Evolutionary conservation across 2,797 vertebrate genomes (phyloP).

Genomic region (Orientallactaga sibirica): DNA sequence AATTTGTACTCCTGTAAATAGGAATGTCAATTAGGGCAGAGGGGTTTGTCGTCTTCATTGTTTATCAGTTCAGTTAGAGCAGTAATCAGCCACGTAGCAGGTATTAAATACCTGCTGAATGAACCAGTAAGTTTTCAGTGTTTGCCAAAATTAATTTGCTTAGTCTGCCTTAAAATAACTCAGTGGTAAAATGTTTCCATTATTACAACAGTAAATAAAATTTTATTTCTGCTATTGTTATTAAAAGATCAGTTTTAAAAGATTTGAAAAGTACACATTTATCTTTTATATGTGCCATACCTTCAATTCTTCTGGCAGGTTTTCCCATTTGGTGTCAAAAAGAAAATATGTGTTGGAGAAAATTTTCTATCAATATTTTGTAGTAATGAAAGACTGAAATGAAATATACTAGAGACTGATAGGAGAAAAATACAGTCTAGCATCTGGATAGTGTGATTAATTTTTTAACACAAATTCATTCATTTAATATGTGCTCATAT

Average conservation of each 20-base stretch:
- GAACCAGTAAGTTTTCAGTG: constrained; percentile 27
- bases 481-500: constrained; percentile 14
- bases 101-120: constrained; percentile 9
- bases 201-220: constrained; percentile 45
- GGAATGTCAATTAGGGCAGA: neutral
- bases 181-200: constrained; percentile 61
- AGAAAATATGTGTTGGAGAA: constrained; percentile 70
- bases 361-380: constrained; percentile 71
- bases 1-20: neutral
- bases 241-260: constrained; percentile 67
- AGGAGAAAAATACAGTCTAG: constrained; percentile 62
- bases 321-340: constrained; percentile 77
- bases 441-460: constrained; percentile 26
- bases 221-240: constrained; percentile 74
- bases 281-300: constrained; percentile 68
- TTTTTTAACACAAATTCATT: constrained; percentile 70
- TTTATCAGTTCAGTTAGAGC: neutral
- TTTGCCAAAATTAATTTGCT: constrained; percentile 48
- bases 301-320: constrained; percentile 59
- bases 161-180: constrained; percentile 60
- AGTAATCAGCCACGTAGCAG: neutral
- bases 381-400: constrained; percentile 72
- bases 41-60: neutral
- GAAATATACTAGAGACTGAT: constrained; percentile 59
- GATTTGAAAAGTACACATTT: constrained; percentile 64